Conservation (phyloP, 2,797 vertebrate species). For the Pseudochromis fuscus region DNA sequence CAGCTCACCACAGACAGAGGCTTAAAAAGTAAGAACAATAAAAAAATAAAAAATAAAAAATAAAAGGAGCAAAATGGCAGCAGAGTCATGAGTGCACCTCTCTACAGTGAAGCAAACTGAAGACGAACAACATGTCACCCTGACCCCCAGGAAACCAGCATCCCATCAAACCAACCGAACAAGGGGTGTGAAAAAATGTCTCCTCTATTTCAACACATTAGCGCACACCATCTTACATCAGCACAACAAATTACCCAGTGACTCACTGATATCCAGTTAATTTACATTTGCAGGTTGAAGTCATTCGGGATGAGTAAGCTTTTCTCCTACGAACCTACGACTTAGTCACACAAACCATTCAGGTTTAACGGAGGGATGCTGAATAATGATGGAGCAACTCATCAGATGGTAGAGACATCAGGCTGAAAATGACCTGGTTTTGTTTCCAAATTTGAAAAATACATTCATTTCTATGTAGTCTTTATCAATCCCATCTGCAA, state of each 20-base stretch:
- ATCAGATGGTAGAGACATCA: not conserved
- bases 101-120: too few species aligned
- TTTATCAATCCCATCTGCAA: too few species aligned
- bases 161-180: not conserved
- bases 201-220: constrained; percentile 7
- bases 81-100: too few species aligned
- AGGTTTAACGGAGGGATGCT: not conserved
- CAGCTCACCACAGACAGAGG: too few species aligned
- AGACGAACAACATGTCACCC: not conserved
- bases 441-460: not conserved
- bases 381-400: constrained; percentile 15
- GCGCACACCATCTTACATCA: constrained; percentile 10
- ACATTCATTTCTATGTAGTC: not conserved
- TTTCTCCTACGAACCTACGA: constrained; percentile 8
- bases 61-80: too few species aligned
- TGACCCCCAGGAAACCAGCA: not conserved
- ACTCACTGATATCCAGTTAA: constrained; percentile 34
- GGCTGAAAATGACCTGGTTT: not conserved
- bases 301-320: constrained; percentile 29
- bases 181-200: not conserved
- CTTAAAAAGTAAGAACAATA: too few species aligned
- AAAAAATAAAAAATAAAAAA: too few species aligned
- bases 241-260: constrained; percentile 22
- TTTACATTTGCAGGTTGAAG: constrained; percentile 24
- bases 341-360: constrained; percentile 32